phyloP scores from a whole-genome alignment of 1,140 invertebrate species.

The Neodiprion virginianus region DNA sequence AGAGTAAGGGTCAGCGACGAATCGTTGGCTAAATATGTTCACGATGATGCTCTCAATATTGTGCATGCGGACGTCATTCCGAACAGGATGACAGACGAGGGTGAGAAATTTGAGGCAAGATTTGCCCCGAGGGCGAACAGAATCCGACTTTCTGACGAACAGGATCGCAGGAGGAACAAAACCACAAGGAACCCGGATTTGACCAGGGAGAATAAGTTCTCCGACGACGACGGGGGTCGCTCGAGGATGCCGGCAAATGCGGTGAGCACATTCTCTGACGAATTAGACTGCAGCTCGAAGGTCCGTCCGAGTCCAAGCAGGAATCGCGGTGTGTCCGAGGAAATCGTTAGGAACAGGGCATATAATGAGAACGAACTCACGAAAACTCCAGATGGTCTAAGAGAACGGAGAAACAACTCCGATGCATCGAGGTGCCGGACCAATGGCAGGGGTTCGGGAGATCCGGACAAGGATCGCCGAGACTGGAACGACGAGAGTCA shows the following conservation, averaged over 20 bases:
- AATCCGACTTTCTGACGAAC: constrained; percentile 31
- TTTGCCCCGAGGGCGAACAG: constrained; percentile 34
- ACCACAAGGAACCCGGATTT: neutral
- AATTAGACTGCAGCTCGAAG: constrained; percentile 17
- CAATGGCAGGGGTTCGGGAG: constrained; percentile 16
- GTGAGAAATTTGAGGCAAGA: constrained; percentile 19
- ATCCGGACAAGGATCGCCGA: constrained; percentile 30
- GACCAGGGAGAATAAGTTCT: neutral
- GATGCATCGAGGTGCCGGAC: constrained; percentile 8
- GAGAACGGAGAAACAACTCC: constrained; percentile 23
- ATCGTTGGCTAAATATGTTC: constrained; percentile 35
- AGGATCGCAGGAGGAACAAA: constrained; percentile 23
- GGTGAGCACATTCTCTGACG: constrained; percentile 26
- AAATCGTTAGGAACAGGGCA: neutral
- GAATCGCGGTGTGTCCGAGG: neutral
- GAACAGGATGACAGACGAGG: constrained; percentile 36
- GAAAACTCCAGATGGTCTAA: constrained; percentile 12
- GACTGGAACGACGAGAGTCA: constrained; percentile 30
- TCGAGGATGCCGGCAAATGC: constrained; percentile 28
- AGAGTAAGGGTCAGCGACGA: constrained; percentile 52
- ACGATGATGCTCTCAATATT: constrained; percentile 31
- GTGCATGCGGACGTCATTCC: constrained; percentile 38
- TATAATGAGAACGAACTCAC: constrained; percentile 8
- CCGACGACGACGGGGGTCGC: constrained; percentile 9
- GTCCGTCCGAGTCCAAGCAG: neutral